Percentiles rank a stretch among this genome's conserved stretches.
phyloP scores from a whole-genome alignment of 2,888 invertebrate genomes.

The Aleiodes alternator region DNA sequence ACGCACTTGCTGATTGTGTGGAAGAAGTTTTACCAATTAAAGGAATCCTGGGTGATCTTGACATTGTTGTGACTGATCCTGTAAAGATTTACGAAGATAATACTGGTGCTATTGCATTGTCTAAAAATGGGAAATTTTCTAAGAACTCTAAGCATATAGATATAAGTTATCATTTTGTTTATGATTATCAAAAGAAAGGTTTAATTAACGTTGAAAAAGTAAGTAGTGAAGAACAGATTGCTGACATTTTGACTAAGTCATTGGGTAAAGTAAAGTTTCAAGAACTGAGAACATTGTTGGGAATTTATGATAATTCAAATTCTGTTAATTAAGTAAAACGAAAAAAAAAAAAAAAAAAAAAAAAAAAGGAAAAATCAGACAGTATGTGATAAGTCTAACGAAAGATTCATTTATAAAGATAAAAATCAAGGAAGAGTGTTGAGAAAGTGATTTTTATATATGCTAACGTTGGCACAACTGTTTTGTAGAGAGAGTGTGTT shows the following conservation, averaged over 20 bases:
- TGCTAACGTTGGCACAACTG: too few relatives aligned
- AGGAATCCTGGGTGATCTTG: not conserved
- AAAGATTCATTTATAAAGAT: too few relatives aligned
- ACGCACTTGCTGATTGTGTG: not conserved
- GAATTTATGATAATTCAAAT: not conserved
- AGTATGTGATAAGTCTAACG: too few relatives aligned
- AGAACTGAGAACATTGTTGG: not conserved
- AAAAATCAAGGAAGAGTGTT: too few relatives aligned
- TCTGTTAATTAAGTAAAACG: too few relatives aligned
- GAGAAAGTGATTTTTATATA: too few relatives aligned
- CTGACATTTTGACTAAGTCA: not conserved
- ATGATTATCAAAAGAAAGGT: not conserved
- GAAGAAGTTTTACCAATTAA: slow-evolving; percentile 1
- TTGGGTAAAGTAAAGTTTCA: not conserved
- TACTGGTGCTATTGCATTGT: not conserved
- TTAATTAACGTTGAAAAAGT: slow-evolving; percentile 7
- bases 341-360: too few relatives aligned
- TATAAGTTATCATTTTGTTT: not conserved
- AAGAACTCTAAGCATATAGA: slow-evolving; percentile 13
- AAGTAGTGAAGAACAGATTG: not conserved
- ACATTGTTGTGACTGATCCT: not conserved
- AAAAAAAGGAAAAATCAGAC: too few relatives aligned
- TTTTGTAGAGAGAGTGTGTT: too few relatives aligned
- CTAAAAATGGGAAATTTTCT: slow-evolving; percentile 10
- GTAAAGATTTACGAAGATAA: slow-evolving; percentile 5